Percentiles rank a stretch among this genome's conserved stretches.
Evolutionary conservation across 2,113 vertebrate species (phyloP).

Genomic region (Sylvia atricapilla): DNA sequence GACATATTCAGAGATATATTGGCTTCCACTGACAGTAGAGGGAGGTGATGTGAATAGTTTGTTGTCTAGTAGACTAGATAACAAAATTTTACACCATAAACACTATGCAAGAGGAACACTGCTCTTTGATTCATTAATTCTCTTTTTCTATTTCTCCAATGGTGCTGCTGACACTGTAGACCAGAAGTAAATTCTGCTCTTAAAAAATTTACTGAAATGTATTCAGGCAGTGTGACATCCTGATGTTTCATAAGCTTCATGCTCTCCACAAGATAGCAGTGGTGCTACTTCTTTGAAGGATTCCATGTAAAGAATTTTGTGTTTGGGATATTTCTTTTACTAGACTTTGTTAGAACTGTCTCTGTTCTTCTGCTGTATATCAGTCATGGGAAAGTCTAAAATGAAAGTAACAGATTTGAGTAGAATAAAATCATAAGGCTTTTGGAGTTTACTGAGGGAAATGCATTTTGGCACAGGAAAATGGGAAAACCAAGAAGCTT

Average conservation of each 20-base stretch:
- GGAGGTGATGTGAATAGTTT: neutral
- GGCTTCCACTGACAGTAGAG: neutral
- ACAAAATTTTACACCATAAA: neutral
- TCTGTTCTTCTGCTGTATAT: neutral
- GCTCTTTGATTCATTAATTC: neutral
- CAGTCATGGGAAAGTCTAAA: neutral
- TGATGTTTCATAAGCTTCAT: neutral
- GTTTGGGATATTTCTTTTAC: neutral
- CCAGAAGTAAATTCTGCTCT: neutral
- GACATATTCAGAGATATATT: neutral
- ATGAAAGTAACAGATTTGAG: neutral
- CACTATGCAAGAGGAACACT: neutral
- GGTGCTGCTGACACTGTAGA: neutral
- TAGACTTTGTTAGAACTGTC: neutral
- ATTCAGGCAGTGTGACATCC: neutral
- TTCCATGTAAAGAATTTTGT: neutral
- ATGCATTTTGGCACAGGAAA: slow-evolving; percentile 2
- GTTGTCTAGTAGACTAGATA: neutral
- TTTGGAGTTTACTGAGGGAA: slow-evolving; percentile 55
- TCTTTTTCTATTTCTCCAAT: neutral
- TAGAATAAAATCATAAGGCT: slow-evolving; percentile 26
- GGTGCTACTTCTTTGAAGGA: neutral
- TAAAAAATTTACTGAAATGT: neutral
- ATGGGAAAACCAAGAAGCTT: neutral
- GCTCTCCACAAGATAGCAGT: neutral